These are phyloP conservation scores for Coptodon rendalli DNA, from an alignment of 2,113 vertebrate species.

Conservation along the genomic window DNA sequence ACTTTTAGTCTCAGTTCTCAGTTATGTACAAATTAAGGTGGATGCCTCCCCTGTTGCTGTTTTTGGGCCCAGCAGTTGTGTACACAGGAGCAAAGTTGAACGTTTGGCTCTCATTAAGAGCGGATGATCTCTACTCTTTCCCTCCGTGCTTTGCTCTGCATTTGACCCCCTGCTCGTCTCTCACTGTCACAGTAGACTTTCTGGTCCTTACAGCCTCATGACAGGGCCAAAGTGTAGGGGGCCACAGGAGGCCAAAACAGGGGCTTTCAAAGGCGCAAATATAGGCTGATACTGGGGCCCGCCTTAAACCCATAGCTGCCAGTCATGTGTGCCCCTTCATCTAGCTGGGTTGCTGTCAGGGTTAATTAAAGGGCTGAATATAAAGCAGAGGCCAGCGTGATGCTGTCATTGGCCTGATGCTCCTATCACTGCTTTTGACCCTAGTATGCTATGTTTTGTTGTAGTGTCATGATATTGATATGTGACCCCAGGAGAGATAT, in stretches of 20 bases:
- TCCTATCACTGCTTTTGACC: constrained; percentile 6
- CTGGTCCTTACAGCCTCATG: constrained; percentile 43
- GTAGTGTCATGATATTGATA: neutral
- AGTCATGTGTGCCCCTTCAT: constrained; percentile 40
- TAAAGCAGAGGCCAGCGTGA: constrained; percentile 27
- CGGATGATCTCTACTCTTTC: neutral
- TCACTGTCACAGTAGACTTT: constrained; percentile 54
- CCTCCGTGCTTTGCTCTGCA: constrained; percentile 21
- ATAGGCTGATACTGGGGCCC: constrained; percentile 14
- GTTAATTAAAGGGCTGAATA: constrained; percentile 67
- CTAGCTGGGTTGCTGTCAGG: constrained; percentile 47
- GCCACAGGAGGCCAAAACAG: constrained; percentile 9
- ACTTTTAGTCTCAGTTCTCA: neutral
- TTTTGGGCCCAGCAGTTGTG: constrained; percentile 21
- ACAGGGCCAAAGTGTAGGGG: constrained; percentile 39
- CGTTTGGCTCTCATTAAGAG: constrained; percentile 54
- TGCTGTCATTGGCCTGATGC: constrained; percentile 11
- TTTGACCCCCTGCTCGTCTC: constrained; percentile 38
- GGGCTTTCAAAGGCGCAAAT: neutral
- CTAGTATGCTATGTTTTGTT: neutral
- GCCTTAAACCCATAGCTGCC: neutral
- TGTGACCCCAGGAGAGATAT: neutral
- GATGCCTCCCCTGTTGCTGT: neutral
- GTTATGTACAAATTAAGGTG: neutral
- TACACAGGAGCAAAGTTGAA: constrained; percentile 26